Percentiles rank a stretch among this genome's conserved stretches.
phyloP scores from a whole-genome alignment of 2,797 vertebrate genomes.

The Enteromius afrohamiltoni region DNA sequence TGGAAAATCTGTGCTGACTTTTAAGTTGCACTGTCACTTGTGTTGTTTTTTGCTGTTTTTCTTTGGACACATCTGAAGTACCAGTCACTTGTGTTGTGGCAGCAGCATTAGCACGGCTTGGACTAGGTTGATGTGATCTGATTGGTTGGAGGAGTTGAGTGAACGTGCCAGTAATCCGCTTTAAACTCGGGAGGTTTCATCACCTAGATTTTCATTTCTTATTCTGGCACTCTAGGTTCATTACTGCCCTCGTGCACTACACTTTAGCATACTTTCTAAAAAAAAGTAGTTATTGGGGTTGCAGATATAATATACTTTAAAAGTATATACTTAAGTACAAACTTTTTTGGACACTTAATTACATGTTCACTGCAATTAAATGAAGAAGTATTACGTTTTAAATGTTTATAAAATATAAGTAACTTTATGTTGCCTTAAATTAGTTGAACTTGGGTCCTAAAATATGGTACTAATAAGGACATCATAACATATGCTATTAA shows the following conservation, averaged over 20 bases:
- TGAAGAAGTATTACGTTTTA: no score
- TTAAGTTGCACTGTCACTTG: not conserved
- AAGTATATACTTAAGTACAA: not conserved
- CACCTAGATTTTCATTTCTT: constrained; percentile 10
- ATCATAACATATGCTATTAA: not conserved
- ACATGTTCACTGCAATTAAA: not conserved
- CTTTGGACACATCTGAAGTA: not conserved
- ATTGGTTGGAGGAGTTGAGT: constrained; percentile 25
- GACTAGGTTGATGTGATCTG: constrained; percentile 19
- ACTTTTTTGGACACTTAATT: not conserved
- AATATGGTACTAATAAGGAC: not conserved
- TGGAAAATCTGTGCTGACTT: not conserved
- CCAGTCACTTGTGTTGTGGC: constrained; percentile 19
- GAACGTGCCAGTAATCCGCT: constrained; percentile 38
- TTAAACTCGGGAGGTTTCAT: constrained; percentile 25
- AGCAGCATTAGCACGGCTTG: constrained; percentile 13
- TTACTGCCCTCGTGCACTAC: not conserved
- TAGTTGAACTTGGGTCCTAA: not conserved
- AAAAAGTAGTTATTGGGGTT: not conserved
- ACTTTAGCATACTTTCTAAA: not conserved
- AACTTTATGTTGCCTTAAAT: not conserved
- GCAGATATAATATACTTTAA: not conserved
- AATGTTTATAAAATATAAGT: not conserved
- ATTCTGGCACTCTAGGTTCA: not conserved
- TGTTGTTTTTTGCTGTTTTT: not conserved